Evolutionary conservation across 2,113 vertebrate genomes (phyloP).

Genomic region (Fulica atra): DNA sequence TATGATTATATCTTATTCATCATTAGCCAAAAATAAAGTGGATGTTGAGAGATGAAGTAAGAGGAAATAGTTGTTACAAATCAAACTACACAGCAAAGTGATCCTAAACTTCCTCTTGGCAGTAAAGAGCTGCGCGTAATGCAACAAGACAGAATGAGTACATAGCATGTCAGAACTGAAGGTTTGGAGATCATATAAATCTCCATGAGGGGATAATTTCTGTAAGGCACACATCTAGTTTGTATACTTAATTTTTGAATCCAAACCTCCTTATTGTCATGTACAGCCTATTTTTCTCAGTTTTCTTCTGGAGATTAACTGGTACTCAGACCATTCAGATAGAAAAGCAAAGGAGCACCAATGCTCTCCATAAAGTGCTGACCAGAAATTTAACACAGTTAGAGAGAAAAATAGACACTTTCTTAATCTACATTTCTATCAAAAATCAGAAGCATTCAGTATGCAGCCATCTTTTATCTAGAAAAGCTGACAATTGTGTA

Average conservation of each 20-base stretch:
- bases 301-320: neutral
- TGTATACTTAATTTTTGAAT: neutral
- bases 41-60: neutral
- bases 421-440: neutral
- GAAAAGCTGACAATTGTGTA: neutral
- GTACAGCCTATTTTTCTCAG: neutral
- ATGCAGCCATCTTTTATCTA: neutral
- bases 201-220: neutral
- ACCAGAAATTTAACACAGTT: neutral
- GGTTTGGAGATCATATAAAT: neutral
- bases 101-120: neutral
- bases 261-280: neutral
- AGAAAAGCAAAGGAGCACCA: neutral
- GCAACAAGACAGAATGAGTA: neutral
- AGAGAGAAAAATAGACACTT: neutral
- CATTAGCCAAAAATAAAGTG: constrained; percentile 5
- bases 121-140: neutral
- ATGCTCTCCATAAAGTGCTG: neutral
- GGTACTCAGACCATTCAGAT: neutral
- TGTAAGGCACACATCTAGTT: neutral
- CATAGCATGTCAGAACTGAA: neutral
- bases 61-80: neutral
- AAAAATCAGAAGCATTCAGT: neutral
- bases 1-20: neutral
- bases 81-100: neutral